A percentile compares a stretch with the other conserved stretches of the same genome.
Conservation (phyloP, 2,888 invertebrate genomes). For the Tenodera sinensis region DNA sequence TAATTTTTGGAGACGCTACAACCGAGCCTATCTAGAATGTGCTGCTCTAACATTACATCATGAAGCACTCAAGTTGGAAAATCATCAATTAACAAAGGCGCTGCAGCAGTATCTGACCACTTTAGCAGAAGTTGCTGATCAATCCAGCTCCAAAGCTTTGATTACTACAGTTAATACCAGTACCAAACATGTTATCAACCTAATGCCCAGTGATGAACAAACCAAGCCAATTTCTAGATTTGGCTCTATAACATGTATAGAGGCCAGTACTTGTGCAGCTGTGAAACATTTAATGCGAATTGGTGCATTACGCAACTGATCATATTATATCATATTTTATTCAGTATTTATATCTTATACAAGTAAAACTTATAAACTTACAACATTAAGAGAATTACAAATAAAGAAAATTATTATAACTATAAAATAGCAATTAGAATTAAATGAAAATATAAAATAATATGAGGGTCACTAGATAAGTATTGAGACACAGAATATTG, state of each 20-base stretch:
- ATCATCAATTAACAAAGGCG: constrained; percentile 57
- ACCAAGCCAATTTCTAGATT: constrained; percentile 36
- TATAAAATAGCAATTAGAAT: too few species aligned
- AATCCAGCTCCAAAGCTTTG: neutral
- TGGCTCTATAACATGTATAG: constrained; percentile 56
- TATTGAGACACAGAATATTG: too few species aligned
- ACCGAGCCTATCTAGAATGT: constrained; percentile 53
- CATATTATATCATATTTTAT: neutral
- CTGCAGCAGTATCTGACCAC: constrained; percentile 58
- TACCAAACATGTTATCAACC: neutral
- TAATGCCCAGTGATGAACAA: constrained; percentile 40
- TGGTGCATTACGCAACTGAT: neutral
- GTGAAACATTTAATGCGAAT: constrained; percentile 49
- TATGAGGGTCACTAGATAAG: too few species aligned
- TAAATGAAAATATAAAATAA: too few species aligned
- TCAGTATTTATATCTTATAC: too few species aligned
- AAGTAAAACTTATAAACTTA: too few species aligned
- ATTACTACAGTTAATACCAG: neutral
- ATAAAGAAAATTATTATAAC: too few species aligned
- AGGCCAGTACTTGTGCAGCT: constrained; percentile 56
- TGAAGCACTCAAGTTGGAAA: constrained; percentile 52
- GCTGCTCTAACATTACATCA: constrained; percentile 48
- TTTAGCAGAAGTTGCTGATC: constrained; percentile 41
- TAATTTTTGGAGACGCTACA: constrained; percentile 64
- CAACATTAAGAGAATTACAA: too few species aligned